These are phyloP conservation scores for Aphaenogaster rudis DNA, from an alignment of 1,140 invertebrate species.

Conservation along the genomic window DNA sequence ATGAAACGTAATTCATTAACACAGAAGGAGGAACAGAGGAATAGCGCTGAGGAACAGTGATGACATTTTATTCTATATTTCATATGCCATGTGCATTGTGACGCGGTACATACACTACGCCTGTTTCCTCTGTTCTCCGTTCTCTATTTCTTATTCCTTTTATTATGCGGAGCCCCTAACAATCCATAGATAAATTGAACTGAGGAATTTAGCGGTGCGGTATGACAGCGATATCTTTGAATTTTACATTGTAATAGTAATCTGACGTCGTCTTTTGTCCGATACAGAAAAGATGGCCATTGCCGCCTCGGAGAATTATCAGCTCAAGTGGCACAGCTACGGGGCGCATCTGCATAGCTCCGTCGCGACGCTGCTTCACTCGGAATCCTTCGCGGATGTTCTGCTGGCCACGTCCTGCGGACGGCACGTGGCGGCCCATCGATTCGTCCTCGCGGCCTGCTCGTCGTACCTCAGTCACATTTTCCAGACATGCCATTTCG, in stretches of 20 bases:
- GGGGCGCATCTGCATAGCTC: slow-evolving; percentile 93
- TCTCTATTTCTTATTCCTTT: too few relatives aligned
- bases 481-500: slow-evolving; percentile 86
- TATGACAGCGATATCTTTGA: neutral
- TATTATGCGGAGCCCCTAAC: too few relatives aligned
- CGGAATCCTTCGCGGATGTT: slow-evolving; percentile 94
- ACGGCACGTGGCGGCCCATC: slow-evolving; percentile 93
- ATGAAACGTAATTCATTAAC: too few relatives aligned
- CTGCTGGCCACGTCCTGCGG: slow-evolving; percentile 93
- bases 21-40: too few relatives aligned
- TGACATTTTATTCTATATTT: too few relatives aligned
- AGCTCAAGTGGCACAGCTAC: slow-evolving; percentile 95
- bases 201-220: neutral
- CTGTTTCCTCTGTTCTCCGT: too few relatives aligned
- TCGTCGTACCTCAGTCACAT: slow-evolving; percentile 89
- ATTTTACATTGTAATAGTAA: neutral
- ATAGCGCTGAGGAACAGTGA: too few relatives aligned
- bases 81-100: too few relatives aligned
- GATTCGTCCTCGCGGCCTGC: slow-evolving; percentile 94
- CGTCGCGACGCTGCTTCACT: slow-evolving; percentile 92
- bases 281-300: slow-evolving; percentile 85
- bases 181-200: neutral
- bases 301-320: slow-evolving; percentile 91
- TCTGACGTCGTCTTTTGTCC: neutral
- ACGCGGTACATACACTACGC: too few relatives aligned